Percentiles rank a stretch among this genome's conserved stretches.
Conservation (phyloP, 2,888 invertebrate species). For the Chymomyza procnemis region DNA sequence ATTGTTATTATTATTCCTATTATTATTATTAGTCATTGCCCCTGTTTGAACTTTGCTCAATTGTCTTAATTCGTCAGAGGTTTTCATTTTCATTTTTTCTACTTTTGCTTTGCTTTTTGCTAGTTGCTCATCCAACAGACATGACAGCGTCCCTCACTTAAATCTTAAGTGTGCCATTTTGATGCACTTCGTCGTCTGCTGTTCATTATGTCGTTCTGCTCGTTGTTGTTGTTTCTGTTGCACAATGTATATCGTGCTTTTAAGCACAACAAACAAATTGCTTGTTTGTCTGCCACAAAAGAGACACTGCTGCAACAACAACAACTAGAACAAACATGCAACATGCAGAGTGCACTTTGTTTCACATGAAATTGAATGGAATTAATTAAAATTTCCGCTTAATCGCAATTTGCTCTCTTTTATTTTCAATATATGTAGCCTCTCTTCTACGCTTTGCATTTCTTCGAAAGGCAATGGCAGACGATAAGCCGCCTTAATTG, state of each 20-base stretch:
- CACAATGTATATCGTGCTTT: slow-evolving; percentile 8
- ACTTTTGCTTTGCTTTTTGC: slow-evolving; percentile 23
- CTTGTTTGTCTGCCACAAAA: slow-evolving; percentile 33
- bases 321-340: not conserved
- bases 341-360: slow-evolving; percentile 28
- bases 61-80: slow-evolving; percentile 23
- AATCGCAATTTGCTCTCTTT: slow-evolving; percentile 21
- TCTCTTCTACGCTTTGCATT: not conserved
- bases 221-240: slow-evolving; percentile 19
- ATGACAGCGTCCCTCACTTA: not conserved
- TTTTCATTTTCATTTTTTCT: slow-evolving; percentile 13
- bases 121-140: slow-evolving; percentile 27
- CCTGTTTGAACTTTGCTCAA: slow-evolving; percentile 44
- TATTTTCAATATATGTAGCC: not conserved
- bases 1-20: not conserved
- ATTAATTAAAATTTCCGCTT: slow-evolving; percentile 73
- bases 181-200: not conserved
- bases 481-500: slow-evolving; percentile 37
- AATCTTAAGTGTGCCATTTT: not conserved
- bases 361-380: slow-evolving; percentile 63
- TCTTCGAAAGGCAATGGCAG: not conserved
- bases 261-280: slow-evolving; percentile 49
- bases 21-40: not conserved
- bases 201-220: not conserved
- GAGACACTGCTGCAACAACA: not conserved